phyloP scores from a whole-genome alignment of 2,888 invertebrate species.

The Melolontha melolontha region DNA sequence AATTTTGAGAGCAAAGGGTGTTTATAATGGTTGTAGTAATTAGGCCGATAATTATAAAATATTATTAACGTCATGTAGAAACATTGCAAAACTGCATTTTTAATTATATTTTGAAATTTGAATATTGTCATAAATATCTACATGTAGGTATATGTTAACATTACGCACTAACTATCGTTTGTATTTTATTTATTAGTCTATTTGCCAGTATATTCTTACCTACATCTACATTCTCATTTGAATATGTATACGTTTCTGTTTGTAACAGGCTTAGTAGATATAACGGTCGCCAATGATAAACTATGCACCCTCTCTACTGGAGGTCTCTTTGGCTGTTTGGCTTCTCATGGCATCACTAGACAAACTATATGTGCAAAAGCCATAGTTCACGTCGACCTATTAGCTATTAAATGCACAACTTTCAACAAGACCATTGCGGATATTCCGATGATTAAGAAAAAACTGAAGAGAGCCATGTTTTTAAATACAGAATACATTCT shows the following conservation, averaged over 20 bases:
- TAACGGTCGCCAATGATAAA: slow-evolving; percentile 37
- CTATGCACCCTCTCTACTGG: slow-evolving; percentile 40
- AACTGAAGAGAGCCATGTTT: slow-evolving; percentile 27
- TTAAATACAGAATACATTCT: slow-evolving; percentile 36
- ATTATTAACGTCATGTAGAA: too few species aligned
- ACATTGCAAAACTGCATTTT: too few species aligned
- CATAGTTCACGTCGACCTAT: slow-evolving; percentile 44
- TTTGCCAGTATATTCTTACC: too few species aligned
- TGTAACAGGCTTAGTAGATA: slow-evolving; percentile 37
- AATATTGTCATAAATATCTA: too few species aligned
- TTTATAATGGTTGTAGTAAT: too few species aligned
- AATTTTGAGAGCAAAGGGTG: too few species aligned
- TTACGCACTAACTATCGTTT: too few species aligned
- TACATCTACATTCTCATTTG: too few species aligned
- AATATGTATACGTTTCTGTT: neutral
- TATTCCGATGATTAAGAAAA: slow-evolving; percentile 18
- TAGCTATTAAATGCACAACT: slow-evolving; percentile 40
- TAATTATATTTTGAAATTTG: too few species aligned
- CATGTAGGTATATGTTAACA: too few species aligned
- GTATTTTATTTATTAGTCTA: too few species aligned
- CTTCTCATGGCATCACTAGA: slow-evolving; percentile 43
- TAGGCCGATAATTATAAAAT: too few species aligned
- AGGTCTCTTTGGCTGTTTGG: slow-evolving; percentile 50
- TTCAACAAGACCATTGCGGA: slow-evolving; percentile 12
- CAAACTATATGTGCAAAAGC: slow-evolving; percentile 48